These are phyloP conservation scores for Pasiphila rectangulata DNA, from an alignment of 2,888 invertebrate genomes.

Conservation along the genomic window DNA sequence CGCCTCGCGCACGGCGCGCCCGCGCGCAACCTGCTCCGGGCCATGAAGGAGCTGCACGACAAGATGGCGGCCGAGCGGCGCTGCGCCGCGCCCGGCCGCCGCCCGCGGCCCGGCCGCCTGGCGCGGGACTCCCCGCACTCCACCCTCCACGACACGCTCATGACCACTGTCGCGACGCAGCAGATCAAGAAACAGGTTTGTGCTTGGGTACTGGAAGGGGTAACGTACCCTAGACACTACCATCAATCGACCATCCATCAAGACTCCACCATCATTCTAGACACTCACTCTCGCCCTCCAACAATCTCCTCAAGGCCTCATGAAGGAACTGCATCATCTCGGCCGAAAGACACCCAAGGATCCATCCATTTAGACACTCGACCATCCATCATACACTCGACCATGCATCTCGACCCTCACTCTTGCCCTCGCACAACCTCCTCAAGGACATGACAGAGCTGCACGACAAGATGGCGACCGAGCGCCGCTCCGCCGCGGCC, in stretches of 20 bases:
- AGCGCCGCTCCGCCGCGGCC: neutral
- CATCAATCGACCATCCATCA: too few species aligned
- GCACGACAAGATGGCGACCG: neutral
- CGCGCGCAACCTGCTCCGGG: neutral
- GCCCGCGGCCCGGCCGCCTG: neutral
- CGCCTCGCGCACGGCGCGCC: constrained; percentile 48
- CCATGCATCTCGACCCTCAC: too few species aligned
- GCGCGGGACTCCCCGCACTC: neutral
- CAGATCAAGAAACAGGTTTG: too few species aligned
- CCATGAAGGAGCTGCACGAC: neutral
- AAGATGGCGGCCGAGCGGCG: neutral
- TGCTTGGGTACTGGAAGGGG: constrained; percentile 46
- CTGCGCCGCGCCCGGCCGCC: neutral
- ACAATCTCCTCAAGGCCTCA: neutral
- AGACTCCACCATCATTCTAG: too few species aligned
- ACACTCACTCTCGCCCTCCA: too few species aligned
- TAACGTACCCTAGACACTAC: neutral
- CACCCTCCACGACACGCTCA: neutral
- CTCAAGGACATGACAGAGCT: neutral
- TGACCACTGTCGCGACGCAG: neutral
- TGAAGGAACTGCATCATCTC: too few species aligned
- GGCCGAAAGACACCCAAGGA: too few species aligned
- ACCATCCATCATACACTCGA: too few species aligned
- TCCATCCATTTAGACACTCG: too few species aligned
- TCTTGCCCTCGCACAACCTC: too few species aligned